phyloP scores from a whole-genome alignment of 1,140 invertebrate species.

The Drosophila serrata region DNA sequence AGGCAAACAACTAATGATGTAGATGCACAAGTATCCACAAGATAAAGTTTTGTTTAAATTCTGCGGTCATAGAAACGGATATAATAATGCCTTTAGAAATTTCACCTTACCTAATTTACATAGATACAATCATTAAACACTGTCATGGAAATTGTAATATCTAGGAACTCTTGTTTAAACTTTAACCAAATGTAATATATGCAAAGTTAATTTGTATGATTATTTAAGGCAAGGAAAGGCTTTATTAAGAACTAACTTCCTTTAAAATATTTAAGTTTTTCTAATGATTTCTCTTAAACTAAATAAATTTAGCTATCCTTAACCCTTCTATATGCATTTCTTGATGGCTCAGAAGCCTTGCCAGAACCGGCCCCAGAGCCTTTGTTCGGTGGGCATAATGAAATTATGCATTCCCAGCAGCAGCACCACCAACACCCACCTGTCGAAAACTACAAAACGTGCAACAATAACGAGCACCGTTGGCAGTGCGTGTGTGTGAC shows the following conservation, averaged over 20 bases:
- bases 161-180: neutral
- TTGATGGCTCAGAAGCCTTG: constrained; percentile 1
- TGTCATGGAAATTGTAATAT: neutral
- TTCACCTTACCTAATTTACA: constrained; percentile 8
- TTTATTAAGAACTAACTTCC: neutral
- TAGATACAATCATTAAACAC: constrained; percentile 1
- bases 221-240: neutral
- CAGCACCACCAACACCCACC: constrained; percentile 37
- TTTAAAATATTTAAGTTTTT: neutral
- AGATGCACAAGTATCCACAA: constrained; percentile 34
- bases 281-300: constrained; percentile 6
- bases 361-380: constrained; percentile 5
- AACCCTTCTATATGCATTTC: constrained; percentile 12
- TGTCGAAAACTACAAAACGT: constrained; percentile 78
- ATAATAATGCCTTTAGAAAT: constrained; percentile 6
- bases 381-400: constrained; percentile 61
- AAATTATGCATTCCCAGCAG: constrained; percentile 63
- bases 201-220: neutral
- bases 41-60: constrained; percentile 21
- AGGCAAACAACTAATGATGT: constrained; percentile 45
- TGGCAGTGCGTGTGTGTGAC: constrained; percentile 18
- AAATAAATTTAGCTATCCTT: constrained; percentile 11
- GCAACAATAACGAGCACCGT: constrained; percentile 50
- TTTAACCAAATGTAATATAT: neutral
- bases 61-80: constrained; percentile 1